Conservation (phyloP, 2,888 invertebrate species). For the Galerucella calmariensis region DNA sequence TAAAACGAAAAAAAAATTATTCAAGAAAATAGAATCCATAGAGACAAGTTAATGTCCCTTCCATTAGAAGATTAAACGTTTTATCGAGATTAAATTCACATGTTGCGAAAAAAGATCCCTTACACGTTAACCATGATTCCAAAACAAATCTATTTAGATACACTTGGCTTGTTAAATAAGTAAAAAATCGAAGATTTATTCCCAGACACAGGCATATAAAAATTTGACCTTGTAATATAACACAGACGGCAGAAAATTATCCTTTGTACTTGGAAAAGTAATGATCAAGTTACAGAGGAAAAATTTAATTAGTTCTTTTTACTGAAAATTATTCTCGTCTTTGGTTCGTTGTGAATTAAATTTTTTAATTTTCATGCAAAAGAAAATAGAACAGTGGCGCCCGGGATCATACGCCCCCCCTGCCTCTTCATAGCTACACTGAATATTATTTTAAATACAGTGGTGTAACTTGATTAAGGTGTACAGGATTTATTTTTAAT, state of each 20-base stretch:
- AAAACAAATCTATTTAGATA: background rate
- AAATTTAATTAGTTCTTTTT: slow-evolving; percentile 36
- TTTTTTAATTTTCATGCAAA: background rate
- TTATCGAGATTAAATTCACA: slow-evolving; percentile 53
- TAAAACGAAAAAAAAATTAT: background rate
- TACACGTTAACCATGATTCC: background rate
- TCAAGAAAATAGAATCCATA: slow-evolving; percentile 16
- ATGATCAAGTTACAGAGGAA: slow-evolving; percentile 39
- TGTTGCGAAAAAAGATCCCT: slow-evolving; percentile 31
- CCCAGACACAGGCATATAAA: background rate
- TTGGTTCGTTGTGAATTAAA: background rate
- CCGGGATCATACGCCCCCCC: too few relatives aligned
- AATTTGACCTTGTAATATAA: background rate
- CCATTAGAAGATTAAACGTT: slow-evolving; percentile 60
- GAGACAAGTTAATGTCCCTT: slow-evolving; percentile 37
- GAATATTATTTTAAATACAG: background rate
- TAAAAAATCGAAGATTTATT: background rate
- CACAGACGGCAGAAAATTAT: background rate
- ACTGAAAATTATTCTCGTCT: background rate
- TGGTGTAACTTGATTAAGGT: background rate
- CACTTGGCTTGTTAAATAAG: background rate
- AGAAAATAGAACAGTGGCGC: background rate
- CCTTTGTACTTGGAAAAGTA: slow-evolving; percentile 5
- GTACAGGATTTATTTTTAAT: too few relatives aligned
- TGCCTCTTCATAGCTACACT: too few relatives aligned